phyloP scores from a whole-genome alignment of 2,113 vertebrate genomes.

The Cottus gobio region DNA sequence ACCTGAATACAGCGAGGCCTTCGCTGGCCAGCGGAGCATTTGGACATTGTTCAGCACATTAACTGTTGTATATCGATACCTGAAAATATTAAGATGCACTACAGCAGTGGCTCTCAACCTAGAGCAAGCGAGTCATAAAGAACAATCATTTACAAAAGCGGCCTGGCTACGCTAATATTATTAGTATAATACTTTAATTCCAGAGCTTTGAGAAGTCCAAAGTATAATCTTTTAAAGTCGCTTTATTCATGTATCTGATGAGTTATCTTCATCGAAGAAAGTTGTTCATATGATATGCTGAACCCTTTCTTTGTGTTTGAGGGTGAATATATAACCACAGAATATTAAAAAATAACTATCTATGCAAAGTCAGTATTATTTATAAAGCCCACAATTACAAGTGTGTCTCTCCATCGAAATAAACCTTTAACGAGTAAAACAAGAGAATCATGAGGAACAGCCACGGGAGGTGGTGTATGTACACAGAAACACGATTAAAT shows the following conservation, averaged over 20 bases:
- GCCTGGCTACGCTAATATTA: too few species aligned
- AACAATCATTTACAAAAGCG: too few species aligned
- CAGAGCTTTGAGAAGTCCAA: too few species aligned
- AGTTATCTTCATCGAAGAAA: too few species aligned
- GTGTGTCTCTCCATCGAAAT: not conserved
- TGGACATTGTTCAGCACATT: not conserved
- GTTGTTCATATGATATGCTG: too few species aligned
- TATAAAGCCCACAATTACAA: not conserved
- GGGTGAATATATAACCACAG: too few species aligned
- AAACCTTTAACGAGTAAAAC: not conserved
- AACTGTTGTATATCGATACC: not conserved
- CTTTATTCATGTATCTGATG: too few species aligned
- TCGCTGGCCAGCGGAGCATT: not conserved
- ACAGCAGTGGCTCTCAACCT: not conserved
- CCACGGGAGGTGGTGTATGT: not conserved
- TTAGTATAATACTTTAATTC: too few species aligned
- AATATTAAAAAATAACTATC: not conserved
- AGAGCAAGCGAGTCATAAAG: too few species aligned
- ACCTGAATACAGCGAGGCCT: conserved; percentile 9
- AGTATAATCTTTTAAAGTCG: too few species aligned
- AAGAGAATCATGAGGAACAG: not conserved
- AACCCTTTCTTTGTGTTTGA: too few species aligned
- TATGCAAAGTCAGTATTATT: not conserved
- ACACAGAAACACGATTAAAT: not conserved
- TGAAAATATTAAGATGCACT: not conserved